Evolutionary conservation across 2,113 vertebrate genomes (phyloP).

Genomic region (Melanerpes formicivorus): DNA sequence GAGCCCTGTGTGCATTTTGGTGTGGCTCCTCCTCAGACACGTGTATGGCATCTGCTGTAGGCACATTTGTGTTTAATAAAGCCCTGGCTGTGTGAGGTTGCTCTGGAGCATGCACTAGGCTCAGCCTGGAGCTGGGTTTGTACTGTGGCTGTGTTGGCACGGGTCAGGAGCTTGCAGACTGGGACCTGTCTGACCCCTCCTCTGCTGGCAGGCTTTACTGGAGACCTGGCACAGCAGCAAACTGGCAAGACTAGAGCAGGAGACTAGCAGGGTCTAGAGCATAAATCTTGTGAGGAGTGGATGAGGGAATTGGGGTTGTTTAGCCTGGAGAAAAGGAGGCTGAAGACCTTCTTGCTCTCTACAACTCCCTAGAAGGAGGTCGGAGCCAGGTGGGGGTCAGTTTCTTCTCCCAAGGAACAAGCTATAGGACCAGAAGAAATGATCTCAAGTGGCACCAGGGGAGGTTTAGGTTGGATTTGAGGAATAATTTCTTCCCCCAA

Average conservation of each 20-base stretch:
- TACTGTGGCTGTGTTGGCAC: accelerated
- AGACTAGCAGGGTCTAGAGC: too few relatives aligned
- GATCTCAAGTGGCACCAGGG: too few relatives aligned
- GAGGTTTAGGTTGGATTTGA: too few relatives aligned
- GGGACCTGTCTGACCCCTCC: neutral
- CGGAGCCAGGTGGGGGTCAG: too few relatives aligned
- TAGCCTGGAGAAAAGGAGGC: too few relatives aligned
- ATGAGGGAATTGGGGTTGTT: too few relatives aligned
- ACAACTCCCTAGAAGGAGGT: too few relatives aligned
- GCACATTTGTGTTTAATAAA: neutral
- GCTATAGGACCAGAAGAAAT: too few relatives aligned
- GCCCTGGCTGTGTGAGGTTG: accelerated
- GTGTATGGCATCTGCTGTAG: neutral
- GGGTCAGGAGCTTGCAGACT: neutral
- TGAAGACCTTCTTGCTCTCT: too few relatives aligned
- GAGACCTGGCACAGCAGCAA: neutral
- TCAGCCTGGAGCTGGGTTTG: neutral
- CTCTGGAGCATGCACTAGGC: accelerated
- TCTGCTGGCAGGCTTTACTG: neutral
- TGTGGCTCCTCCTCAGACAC: neutral
- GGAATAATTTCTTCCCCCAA: too few relatives aligned
- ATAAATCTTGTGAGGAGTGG: too few relatives aligned
- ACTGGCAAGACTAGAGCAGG: neutral
- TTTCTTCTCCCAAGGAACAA: too few relatives aligned
- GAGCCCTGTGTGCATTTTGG: accelerated